Conservation (phyloP, 2,113 vertebrate genomes). For the Callorhinus ursinus region DNA sequence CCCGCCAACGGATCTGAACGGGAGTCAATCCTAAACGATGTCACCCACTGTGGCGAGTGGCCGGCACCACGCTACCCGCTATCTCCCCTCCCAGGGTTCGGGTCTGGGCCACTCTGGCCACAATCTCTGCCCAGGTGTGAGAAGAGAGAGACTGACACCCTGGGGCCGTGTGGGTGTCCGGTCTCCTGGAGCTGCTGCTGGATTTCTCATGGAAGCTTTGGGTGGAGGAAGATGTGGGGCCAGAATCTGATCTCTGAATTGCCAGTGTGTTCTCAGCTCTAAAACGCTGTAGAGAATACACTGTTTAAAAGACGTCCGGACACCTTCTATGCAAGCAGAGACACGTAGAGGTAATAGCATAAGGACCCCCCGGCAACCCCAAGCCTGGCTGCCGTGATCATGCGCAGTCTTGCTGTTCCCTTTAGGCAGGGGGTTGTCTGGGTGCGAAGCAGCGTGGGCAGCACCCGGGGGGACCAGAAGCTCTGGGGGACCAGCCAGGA, state of each 20-base stretch:
- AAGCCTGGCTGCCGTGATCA: too few species aligned
- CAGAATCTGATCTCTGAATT: neutral
- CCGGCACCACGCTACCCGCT: too few species aligned
- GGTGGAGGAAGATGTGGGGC: neutral
- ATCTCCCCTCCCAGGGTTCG: neutral
- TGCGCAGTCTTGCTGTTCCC: neutral
- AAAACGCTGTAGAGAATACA: neutral
- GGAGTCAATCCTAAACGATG: neutral
- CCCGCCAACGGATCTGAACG: neutral
- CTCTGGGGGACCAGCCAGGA: too few species aligned
- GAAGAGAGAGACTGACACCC: neutral
- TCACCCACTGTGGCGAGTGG: neutral
- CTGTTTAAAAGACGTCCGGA: neutral
- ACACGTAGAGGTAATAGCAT: fast-evolving
- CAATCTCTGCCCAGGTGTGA: neutral
- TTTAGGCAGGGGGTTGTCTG: neutral
- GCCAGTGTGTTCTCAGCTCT: neutral
- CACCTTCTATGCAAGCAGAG: neutral
- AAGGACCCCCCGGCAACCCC: fast-evolving
- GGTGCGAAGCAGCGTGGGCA: fast-evolving
- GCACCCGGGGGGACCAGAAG: neutral
- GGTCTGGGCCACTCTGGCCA: neutral
- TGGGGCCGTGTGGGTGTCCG: too few species aligned
- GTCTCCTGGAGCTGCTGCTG: neutral
- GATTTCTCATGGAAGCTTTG: neutral